Base-by-base conservation (phyloP, 1,140 invertebrate species). In the Drosophila pallidifrons region DNA sequence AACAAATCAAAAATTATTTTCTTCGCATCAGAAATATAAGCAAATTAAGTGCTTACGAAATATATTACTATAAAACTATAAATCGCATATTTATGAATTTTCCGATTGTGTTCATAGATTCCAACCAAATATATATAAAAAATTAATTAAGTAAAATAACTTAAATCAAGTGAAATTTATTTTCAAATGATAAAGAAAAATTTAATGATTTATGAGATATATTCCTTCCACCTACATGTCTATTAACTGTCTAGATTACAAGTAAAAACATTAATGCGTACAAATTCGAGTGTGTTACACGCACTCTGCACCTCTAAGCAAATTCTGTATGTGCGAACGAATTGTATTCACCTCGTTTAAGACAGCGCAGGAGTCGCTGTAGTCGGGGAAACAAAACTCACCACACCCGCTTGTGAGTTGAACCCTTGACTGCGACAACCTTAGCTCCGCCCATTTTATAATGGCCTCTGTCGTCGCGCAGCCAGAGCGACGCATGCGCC, bases 381-480 rank as follows among this genome's bases (percentile, higher is more conserved):
- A 51, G 28, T n/a, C 8, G 47, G 15, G 45, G 11, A 30, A 55
- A 11, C 5, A 38, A 79, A 89, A 85, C 73, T 76, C 86, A 89
- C 85, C 85, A 89, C 81, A 13, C 30, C 28, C 25, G 45, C 10
- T 57, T 72, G 70, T 74, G 69, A 57, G 52, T 55, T 74, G 69
- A 74, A 75, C 57, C 73, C 65, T 75, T 64, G 66, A 45, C 67
- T 57, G 79, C 43, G 43, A 70, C 77, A 47, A 71, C 60, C 49
- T 87, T 89, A 72, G 78, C 85, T 89, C 85, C 85, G 85, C 85
- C 85, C 85, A 79, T 89, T 89, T 89, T 89, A 89, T 85, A 89
- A 89, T 89, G 85, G 85, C 75, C 85, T 70, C 85, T 70, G 69
- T 41, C 60, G 60, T 28, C 46, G 45, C 73, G 46, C 35, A 58